Evolutionary conservation across 2,113 vertebrate genomes (phyloP).

Genomic region (Eclectus roratus): DNA sequence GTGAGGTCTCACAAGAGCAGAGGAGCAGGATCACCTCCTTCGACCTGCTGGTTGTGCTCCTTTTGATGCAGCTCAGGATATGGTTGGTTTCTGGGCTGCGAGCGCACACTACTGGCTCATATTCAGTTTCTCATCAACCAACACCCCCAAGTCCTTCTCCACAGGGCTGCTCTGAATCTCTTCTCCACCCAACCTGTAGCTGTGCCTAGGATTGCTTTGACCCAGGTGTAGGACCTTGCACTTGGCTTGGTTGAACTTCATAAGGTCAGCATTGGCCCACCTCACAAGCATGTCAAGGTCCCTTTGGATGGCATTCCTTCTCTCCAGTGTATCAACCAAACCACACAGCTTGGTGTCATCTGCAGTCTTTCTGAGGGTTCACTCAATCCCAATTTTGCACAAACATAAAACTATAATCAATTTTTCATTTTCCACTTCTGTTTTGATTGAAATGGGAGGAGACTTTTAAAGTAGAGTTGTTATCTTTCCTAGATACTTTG

Average conservation of each 20-base stretch:
- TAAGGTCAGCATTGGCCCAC: neutral
- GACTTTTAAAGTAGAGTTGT: accelerated
- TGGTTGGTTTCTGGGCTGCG: neutral
- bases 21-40: neutral
- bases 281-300: neutral
- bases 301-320: neutral
- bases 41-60: neutral
- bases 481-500: neutral
- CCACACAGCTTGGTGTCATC: neutral
- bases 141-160: neutral
- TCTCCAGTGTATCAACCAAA: neutral
- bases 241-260: neutral
- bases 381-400: neutral
- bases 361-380: neutral
- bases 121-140: neutral
- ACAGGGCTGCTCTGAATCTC: neutral
- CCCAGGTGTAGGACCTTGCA: neutral
- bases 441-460: neutral
- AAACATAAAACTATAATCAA: neutral
- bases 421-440: neutral
- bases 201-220: neutral
- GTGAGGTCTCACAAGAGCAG: neutral
- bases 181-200: neutral
- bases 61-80: neutral
- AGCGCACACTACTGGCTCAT: neutral